Evolutionary conservation across 2,113 vertebrate genomes (phyloP), one percentile per base, ranked within the genome.

Genomic region (Eira barbara): DNA sequence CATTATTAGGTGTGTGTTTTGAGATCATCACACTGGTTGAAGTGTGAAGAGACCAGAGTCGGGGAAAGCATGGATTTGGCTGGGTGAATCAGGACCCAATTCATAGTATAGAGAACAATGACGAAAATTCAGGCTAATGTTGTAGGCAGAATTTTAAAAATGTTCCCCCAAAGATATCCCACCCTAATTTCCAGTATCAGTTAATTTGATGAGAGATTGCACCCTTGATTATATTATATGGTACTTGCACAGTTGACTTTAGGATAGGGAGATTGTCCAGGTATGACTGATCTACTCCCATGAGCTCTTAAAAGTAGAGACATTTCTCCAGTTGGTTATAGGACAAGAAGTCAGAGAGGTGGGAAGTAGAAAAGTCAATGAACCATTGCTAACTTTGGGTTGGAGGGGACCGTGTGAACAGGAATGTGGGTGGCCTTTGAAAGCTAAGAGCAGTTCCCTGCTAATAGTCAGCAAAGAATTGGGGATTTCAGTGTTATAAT

Each of bases 401-500:
- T 63, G 18, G 27, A 86, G 52, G 14, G 36, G 10, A 47, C 23
- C 1, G 1, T n/a, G 0, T 47, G n/a, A 17, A 17, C 25, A 89
- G 49, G 7, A 57, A 65, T 0, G 6, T 69, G 57, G 59, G 27
- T 55, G 47, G 2, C 21, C 17, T 12, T 61, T 18, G 29, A 63
- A 52, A 71, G 23, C 25, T 34, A n/a, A 84, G 3, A 20, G 18
- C 29, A 36, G 42, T 36, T 29, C 42, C 20, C 59, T 42, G n/a
- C 21, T 83, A 18, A 49, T 14, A 69, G 11, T 21, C 17, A 29
- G 5, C 20, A 67, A 96, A 81, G n/a, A 74, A 27, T 0, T 36
- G 39, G 21, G 23, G 7, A 52, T 18, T 52, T 47, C 17, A 8
- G 34, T 25, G n/a, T n/a, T 61, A 18, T 25, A 1, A 31, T 0